Conservation (phyloP, 2,888 invertebrate species). For the Liopterus haemorrhoidalis region DNA sequence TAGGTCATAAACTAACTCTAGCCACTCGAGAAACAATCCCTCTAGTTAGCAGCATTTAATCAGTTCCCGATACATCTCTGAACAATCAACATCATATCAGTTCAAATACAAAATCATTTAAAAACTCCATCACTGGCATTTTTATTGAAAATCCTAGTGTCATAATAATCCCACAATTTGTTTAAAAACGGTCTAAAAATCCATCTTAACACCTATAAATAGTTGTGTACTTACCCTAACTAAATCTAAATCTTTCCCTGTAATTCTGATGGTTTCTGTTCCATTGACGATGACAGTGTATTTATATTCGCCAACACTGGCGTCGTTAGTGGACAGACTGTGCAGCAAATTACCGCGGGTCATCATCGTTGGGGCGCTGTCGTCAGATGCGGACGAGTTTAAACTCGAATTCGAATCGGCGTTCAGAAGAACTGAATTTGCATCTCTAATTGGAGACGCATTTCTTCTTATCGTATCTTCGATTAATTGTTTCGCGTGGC, state of each 20-base stretch:
- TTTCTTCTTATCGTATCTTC: conserved; percentile 93
- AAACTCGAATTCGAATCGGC: conserved; percentile 72
- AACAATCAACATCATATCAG: too few species aligned
- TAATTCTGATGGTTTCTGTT: conserved; percentile 76
- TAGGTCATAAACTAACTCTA: too few species aligned
- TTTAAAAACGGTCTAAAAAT: background rate
- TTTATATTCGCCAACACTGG: conserved; percentile 79
- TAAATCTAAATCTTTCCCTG: conserved; percentile 76
- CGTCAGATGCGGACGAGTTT: conserved; percentile 68
- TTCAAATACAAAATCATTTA: too few species aligned
- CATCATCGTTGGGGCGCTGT: conserved; percentile 52
- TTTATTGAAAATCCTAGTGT: background rate
- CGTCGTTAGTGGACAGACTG: conserved; percentile 78
- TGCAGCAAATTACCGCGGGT: conserved; percentile 61
- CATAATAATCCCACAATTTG: background rate
- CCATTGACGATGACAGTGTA: conserved; percentile 77
- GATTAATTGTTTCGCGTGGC: conserved; percentile 87
- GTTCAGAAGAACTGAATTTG: conserved; percentile 53
- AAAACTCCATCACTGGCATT: too few species aligned
- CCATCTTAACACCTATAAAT: background rate
- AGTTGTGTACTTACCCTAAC: conserved; percentile 61
- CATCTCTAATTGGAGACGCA: conserved; percentile 80
- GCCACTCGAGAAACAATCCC: too few species aligned
- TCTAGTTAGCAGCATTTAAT: too few species aligned
- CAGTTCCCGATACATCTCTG: too few species aligned